These are phyloP conservation scores for Stegastes partitus DNA, from an alignment of 2,113 vertebrate species.

Conservation along the genomic window DNA sequence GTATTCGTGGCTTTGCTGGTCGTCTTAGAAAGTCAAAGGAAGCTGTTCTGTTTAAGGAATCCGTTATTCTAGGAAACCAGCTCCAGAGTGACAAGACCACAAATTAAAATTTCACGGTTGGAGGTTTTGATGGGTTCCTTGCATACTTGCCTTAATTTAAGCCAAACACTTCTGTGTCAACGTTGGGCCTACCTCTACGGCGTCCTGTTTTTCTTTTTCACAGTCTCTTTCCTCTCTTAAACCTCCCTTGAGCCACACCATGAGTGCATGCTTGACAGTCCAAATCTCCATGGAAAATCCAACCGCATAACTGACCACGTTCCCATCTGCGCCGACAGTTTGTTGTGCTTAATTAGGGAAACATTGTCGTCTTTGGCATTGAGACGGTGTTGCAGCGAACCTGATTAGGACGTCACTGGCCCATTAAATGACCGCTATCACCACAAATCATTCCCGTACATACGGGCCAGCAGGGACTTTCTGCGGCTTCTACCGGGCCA, in stretches of 20 bases:
- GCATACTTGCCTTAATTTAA: constrained; percentile 11
- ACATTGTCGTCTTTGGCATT: not conserved
- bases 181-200: not conserved
- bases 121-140: not conserved
- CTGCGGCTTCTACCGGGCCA: no score
- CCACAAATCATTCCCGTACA: no score
- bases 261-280: constrained; percentile 6
- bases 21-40: not conserved
- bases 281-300: constrained; percentile 13
- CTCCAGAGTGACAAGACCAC: not conserved
- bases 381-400: no score
- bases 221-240: constrained; percentile 3
- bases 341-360: not conserved
- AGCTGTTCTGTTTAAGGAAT: not conserved
- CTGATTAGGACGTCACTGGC: no score
- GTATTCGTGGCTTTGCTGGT: not conserved
- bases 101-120: constrained; percentile 3
- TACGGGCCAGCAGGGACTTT: no score
- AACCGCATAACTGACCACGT: not conserved
- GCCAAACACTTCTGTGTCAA: constrained; percentile 15
- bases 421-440: no score
- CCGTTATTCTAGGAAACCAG: not conserved
- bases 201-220: not conserved
- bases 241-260: not conserved
- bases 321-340: not conserved